These are phyloP conservation scores for Netta rufina DNA, from an alignment of 2,797 vertebrate genomes.

Conservation along the genomic window DNA sequence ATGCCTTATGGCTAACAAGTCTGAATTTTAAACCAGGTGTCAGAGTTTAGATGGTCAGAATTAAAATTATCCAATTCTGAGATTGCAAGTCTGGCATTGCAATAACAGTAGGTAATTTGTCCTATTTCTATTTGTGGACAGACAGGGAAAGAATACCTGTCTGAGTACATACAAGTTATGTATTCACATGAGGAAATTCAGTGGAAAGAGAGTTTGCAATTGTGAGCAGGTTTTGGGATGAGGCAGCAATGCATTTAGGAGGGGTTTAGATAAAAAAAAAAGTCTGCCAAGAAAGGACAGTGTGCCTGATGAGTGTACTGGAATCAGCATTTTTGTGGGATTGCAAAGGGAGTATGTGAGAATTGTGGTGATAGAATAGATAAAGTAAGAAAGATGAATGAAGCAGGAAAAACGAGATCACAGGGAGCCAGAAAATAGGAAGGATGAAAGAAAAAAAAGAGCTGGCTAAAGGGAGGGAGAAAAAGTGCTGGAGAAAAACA, in stretches of 20 bases:
- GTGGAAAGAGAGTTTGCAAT: background rate
- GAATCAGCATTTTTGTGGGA: background rate
- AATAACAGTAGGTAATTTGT: background rate
- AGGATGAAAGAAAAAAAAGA: background rate
- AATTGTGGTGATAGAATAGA: background rate
- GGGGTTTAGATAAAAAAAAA: background rate
- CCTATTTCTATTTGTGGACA: background rate
- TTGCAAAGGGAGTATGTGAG: background rate
- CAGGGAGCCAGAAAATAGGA: background rate
- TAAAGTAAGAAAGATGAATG: background rate
- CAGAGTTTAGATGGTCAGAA: background rate
- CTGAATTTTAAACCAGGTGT: background rate
- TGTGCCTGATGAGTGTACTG: background rate
- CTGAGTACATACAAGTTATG: background rate
- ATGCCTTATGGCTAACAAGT: background rate
- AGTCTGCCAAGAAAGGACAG: background rate
- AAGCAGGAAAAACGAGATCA: background rate
- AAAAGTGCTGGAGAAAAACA: background rate
- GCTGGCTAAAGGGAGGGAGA: background rate
- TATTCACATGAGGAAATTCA: background rate
- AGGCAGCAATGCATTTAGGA: background rate
- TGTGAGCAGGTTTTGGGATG: background rate
- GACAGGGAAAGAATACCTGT: background rate
- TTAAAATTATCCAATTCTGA: background rate
- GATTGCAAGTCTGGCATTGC: background rate